Evolutionary conservation across 92 coral and sea anemone species (phyloP), one percentile per base, ranked within the genome.

Genomic region (Plumapathes pennacea): DNA sequence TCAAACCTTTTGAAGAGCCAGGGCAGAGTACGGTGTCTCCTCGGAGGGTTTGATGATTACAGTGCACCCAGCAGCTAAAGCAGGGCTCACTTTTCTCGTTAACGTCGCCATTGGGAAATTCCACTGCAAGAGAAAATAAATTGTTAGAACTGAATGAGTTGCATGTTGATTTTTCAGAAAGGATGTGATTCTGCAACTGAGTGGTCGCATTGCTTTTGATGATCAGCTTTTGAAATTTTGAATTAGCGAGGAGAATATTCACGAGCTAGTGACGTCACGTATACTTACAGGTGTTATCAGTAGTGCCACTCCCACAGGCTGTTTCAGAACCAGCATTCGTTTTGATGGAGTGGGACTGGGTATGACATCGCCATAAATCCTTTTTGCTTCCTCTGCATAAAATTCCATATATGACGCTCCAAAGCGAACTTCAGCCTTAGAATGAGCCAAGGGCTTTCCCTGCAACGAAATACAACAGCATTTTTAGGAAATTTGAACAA

Each of bases 61-160:
- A 31, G 99, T 84, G 32, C 99, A 94, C 8, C 99, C 99, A 12
- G 99, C 96, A 0, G 96, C 99, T n/a, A 94, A 66, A 23, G 97
- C 99, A 19, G 99, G 88, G 14, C 94, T 89, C 4, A 95, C 99
- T 55, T 94, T 94, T 15, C 99, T 78, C 23, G 99, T 89, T 47
- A 94, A 52, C 99, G 85, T 94, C 27, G 94, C 99, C 37, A 89
- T 50, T 18, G 99, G 97, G 46, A 94, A 94, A 70, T 94, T 94
- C 99, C 99, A 94, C 99, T 94, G 52, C 4, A 36, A 71, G 37
- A 72, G 32, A 40, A 56, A 65, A 12, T n/a, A n/a, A n/a, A n/a
- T n/a, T n/a, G n/a, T n/a, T n/a, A n/a, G n/a, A n/a, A n/a, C n/a
- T n/a, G n/a, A n/a, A n/a, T n/a, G n/a, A n/a, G n/a, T n/a, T n/a